A percentile compares a stretch with the other conserved stretches of the same genome.
phyloP scores from a whole-genome alignment of 2,888 invertebrate species.

The Taphrorychus bicolor region DNA sequence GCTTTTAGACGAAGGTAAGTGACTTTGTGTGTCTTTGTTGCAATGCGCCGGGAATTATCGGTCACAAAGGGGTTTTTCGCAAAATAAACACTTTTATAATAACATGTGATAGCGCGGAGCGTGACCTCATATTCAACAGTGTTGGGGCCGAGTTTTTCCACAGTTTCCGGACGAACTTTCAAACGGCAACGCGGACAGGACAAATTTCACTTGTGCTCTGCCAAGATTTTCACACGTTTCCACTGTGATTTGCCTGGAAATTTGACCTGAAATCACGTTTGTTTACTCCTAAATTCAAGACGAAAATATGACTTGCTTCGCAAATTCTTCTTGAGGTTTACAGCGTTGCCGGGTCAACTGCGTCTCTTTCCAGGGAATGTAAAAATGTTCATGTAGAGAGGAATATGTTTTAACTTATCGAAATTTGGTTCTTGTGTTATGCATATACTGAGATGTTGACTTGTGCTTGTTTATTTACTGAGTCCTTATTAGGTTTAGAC shows the following conservation, averaged over 20 bases:
- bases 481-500: too few species aligned
- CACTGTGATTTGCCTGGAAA: conserved; percentile 15
- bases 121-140: conserved; percentile 26
- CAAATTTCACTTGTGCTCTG: neutral
- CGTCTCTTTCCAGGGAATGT: too few species aligned
- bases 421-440: too few species aligned
- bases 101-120: conserved; percentile 29
- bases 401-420: too few species aligned
- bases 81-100: conserved; percentile 28
- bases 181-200: neutral
- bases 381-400: too few species aligned
- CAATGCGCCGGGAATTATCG: neutral
- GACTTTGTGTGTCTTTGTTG: neutral
- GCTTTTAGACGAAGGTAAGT: conserved; percentile 96
- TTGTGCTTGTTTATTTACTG: too few species aligned
- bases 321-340: conserved; percentile 26
- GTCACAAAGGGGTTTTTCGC: conserved; percentile 5
- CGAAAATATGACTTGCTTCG: conserved; percentile 35
- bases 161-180: neutral
- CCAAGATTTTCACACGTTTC: conserved; percentile 15
- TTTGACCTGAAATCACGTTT: conserved; percentile 31
- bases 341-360: conserved; percentile 29
- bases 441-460: too few species aligned
- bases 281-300: conserved; percentile 34
- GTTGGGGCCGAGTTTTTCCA: neutral